Evolutionary conservation across 2,888 invertebrate genomes (phyloP), one percentile per base, ranked within the genome.

Genomic region (Rhimphoctona megacephalus): DNA sequence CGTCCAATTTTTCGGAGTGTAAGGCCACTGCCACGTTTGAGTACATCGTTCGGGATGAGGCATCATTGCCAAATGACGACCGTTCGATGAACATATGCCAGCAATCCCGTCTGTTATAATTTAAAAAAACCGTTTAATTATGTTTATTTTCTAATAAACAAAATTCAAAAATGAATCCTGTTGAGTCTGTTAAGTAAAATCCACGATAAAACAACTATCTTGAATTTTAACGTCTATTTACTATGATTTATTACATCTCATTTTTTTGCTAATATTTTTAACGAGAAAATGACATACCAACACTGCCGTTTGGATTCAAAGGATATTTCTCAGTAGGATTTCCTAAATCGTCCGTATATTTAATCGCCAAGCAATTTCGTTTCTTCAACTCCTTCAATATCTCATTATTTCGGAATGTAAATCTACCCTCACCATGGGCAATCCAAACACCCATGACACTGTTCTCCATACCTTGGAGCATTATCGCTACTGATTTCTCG

Each of bases 41-140:
- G 97, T 96, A 92, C 98, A 98, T 87, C 99, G 96, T 95, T 99
- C 99, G 0, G 99, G 99, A 95, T 99, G 99, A 3, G 99, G 99
- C 99, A 99, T 99, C 96, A 99, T 96, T 0, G 99, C 99, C 90
- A 99, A 95, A 95, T 99, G 99, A 6, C 99, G 96, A 0, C 99
- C 99, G 95, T 99, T 97, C 1, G 94, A 92, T 0, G 99, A 99
- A 90, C 98, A 97, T 81, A 99, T 95, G 19, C 97, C 99, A 36
- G 99, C 99, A 87, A 99, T 96, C 33, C 98, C 99, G 90, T 95
- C 97, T 95, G 94, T 77, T 89, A n/a, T n/a, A 14, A 64, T 19
- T 0, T n/a, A 25, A 49, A 25, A 33, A 8, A 25, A 52, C 2
- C 17, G 6, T n/a, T 49, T 19, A 52, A 30, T 72, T 36, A 54